These are phyloP conservation scores for Encarsia formosa DNA, from an alignment of 2,888 invertebrate species.

Conservation along the genomic window DNA sequence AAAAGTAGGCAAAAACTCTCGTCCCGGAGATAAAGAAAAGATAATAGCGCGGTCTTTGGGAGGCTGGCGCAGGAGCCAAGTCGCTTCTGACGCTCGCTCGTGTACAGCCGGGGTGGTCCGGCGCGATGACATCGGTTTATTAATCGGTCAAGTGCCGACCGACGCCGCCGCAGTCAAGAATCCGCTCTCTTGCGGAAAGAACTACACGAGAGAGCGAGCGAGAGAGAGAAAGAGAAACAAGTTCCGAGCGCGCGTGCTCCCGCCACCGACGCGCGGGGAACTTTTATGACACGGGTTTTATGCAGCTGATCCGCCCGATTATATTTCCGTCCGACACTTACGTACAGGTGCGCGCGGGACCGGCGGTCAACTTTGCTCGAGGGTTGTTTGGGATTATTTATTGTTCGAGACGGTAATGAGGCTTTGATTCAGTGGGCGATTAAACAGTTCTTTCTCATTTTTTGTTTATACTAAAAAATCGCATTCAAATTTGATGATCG, in stretches of 20 bases:
- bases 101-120: slow-evolving; percentile 47
- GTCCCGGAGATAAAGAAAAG: slow-evolving; percentile 21
- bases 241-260: not conserved
- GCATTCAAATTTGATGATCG: too few relatives aligned
- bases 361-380: not conserved
- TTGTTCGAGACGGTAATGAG: too few relatives aligned
- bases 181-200: too few relatives aligned
- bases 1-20: slow-evolving; percentile 23
- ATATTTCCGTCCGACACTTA: not conserved
- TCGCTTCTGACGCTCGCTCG: slow-evolving; percentile 19
- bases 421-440: too few relatives aligned
- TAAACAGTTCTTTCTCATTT: too few relatives aligned
- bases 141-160: slow-evolving; percentile 47
- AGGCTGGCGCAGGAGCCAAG: not conserved
- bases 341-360: not conserved
- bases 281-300: slow-evolving; percentile 6
- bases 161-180: slow-evolving; percentile 33
- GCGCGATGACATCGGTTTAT: slow-evolving; percentile 48
- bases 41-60: slow-evolving; percentile 2
- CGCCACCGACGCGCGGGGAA: not conserved
- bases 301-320: not conserved
- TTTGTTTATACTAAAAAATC: too few relatives aligned
- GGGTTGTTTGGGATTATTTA: too few relatives aligned
- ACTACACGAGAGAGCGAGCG: slow-evolving; percentile 28
- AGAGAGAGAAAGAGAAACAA: slow-evolving; percentile 10